Percentiles rank a stretch among this genome's conserved stretches.
Conservation (phyloP, 2,113 vertebrate genomes). For the Pheucticus melanocephalus region DNA sequence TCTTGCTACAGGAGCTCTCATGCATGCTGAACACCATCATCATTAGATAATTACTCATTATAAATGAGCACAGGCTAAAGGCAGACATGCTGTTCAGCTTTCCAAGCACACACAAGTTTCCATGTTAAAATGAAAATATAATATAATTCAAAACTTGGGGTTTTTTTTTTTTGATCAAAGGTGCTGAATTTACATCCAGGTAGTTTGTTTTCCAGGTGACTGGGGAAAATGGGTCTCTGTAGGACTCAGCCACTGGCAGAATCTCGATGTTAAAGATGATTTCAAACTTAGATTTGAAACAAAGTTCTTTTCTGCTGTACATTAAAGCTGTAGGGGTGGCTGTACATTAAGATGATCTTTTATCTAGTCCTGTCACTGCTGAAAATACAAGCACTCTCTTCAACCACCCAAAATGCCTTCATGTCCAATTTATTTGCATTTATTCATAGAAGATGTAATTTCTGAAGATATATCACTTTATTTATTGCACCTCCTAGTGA, state of each 20-base stretch:
- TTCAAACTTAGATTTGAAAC: background rate
- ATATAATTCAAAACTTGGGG: background rate
- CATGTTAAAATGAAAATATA: conserved; percentile 18
- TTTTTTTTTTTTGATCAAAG: background rate
- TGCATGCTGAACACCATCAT: conserved; percentile 5
- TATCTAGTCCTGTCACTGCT: background rate
- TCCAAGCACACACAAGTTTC: background rate
- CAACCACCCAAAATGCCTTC: background rate
- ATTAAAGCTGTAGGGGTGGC: background rate
- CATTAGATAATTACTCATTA: conserved; percentile 58
- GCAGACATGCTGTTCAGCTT: background rate
- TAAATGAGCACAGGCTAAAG: conserved; percentile 38
- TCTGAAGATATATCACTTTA: background rate
- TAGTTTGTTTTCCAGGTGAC: background rate
- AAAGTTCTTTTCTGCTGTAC: background rate
- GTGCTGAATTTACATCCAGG: conserved; percentile 8
- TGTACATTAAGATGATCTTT: background rate
- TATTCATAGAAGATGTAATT: background rate
- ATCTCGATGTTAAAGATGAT: conserved; percentile 3
- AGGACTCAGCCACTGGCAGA: background rate
- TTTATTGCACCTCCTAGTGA: background rate
- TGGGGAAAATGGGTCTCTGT: background rate
- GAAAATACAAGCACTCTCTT: background rate
- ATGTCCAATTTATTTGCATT: background rate
- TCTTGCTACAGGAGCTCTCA: conserved; percentile 36